phyloP scores from a whole-genome alignment of 2,797 vertebrate genomes.

The Artibeus lituratus region DNA sequence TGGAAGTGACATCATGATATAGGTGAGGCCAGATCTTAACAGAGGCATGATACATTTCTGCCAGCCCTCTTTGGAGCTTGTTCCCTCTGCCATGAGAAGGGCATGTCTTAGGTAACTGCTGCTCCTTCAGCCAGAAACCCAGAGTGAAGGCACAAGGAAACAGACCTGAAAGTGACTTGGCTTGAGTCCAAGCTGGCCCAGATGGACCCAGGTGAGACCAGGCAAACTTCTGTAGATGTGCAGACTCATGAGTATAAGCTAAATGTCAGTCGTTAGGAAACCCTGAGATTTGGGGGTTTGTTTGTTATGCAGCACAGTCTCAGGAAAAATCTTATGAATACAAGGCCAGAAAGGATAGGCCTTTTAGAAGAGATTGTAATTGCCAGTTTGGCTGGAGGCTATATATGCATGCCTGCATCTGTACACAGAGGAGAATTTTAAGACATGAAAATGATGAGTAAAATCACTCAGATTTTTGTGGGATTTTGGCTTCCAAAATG shows the following conservation, averaged over 20 bases:
- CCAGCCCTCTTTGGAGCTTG: neutral
- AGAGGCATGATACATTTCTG: neutral
- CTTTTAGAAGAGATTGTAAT: neutral
- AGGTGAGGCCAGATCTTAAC: neutral
- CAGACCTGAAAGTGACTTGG: neutral
- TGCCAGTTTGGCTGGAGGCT: neutral
- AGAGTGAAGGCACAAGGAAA: neutral
- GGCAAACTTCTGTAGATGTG: neutral
- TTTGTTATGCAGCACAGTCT: neutral
- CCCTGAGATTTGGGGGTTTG: neutral
- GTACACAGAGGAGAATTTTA: neutral
- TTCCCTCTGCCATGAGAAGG: neutral
- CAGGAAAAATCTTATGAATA: neutral
- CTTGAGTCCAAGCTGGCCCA: neutral
- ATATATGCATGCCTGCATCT: neutral
- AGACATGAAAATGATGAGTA: neutral
- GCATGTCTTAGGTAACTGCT: neutral
- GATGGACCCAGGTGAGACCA: neutral
- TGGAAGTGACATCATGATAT: neutral
- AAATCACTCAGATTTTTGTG: neutral
- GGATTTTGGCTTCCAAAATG: slow-evolving; percentile 5
- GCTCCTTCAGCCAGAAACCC: neutral
- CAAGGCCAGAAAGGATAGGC: neutral
- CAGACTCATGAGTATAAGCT: neutral
- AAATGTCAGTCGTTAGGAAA: neutral